Base-by-base conservation (phyloP, 2,797 vertebrate genomes). In the Enteromius paludinosus region DNA sequence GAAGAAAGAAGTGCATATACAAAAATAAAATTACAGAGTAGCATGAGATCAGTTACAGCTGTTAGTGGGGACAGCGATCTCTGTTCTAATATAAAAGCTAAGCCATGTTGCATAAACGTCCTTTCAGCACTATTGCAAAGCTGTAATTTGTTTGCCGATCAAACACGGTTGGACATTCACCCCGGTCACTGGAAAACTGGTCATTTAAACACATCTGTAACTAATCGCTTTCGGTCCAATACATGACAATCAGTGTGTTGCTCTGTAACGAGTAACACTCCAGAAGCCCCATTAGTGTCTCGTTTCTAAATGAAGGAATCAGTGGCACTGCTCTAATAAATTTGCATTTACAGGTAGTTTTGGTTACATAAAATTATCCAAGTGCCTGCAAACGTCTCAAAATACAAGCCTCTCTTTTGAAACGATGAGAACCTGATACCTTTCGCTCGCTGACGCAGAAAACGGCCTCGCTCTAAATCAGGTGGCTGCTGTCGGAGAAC, bases 401-500 rank as follows among this genome's bases (percentile, higher is more conserved):
- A 79, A 61, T 18, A 73, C 73, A 74, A 68, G 79, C 47, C 75
- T 7, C 71, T 82, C 70, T 70, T 76, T 66, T 47, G 33, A 80
- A 78, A 71, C 43, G 68, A 35, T 43, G 62, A 82, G 79, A 87
- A 82, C 45, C 49, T 61, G 38, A 82, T 62, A 76, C 45, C 33
- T 62, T 73, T 78, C 11, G 49, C 77, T 64, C 49, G 30, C 72
- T 79, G 85, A 88, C 64, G 64, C 83, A 56, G 72, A 71, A 83
- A 86, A 81, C 76, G 38, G 83, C 43, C 69, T 61, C 17, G n/a
- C 79, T 78, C 43, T 66, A 86, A 86, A 81, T 83, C 69, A 81
- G 74, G 83, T 78, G 45, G 8, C 43, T 64, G 68, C 77, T 78
- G 61, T 64, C 25, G 33, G 61, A 35, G 49, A 83, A 28, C 17